Percentiles rank a stretch among this genome's conserved stretches.
These are phyloP conservation scores for Pteropus rufus DNA, from an alignment of 2,797 vertebrate genomes.

Conservation along the genomic window DNA sequence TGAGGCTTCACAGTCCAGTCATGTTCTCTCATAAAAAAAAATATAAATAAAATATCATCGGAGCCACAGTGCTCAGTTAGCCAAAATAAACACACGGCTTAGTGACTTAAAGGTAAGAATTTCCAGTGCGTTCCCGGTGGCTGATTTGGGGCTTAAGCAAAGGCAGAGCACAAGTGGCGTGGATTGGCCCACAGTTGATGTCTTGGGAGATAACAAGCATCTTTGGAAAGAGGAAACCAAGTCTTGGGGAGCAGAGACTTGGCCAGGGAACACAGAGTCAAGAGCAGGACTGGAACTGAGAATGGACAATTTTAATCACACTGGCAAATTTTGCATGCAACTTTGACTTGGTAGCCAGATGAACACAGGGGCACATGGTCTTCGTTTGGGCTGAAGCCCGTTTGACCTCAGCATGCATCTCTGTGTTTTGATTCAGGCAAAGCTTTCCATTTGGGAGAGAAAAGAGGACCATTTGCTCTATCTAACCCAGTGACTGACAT, in stretches of 20 bases:
- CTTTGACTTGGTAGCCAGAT: background rate
- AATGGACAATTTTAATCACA: background rate
- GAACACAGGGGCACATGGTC: background rate
- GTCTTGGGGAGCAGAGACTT: background rate
- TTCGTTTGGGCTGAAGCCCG: background rate
- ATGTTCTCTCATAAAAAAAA: constrained; percentile 37
- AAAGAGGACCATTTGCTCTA: background rate
- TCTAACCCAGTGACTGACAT: background rate
- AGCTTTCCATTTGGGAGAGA: background rate
- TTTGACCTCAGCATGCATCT: background rate
- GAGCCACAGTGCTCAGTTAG: constrained; percentile 22
- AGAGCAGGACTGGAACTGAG: background rate
- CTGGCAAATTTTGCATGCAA: background rate
- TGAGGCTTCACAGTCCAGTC: background rate
- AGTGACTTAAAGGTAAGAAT: constrained; percentile 46
- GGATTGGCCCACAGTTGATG: background rate
- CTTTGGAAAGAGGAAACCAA: background rate
- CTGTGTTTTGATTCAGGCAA: background rate
- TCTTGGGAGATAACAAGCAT: background rate
- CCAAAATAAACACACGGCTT: constrained; percentile 57
- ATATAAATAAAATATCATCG: constrained; percentile 58
- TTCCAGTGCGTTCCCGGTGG: background rate
- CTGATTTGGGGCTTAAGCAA: background rate
- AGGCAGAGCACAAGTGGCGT: fast-evolving
- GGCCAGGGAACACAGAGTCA: background rate